Evolutionary conservation across 2,113 vertebrate species (phyloP).

Genomic region (Accipiter virgatus): DNA sequence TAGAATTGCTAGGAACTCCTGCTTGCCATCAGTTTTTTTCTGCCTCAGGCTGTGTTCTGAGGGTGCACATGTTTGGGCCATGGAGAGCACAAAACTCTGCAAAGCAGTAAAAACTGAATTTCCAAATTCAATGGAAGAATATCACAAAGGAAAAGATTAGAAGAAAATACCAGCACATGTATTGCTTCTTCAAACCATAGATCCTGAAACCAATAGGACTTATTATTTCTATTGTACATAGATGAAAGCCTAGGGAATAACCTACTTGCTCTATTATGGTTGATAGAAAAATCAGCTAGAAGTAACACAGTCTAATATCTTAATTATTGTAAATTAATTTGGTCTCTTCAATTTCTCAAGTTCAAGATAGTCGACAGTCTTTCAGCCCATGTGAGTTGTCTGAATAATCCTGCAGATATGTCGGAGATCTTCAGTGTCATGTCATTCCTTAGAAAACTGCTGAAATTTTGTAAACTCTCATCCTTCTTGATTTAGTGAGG

Average conservation of each 20-base stretch:
- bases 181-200: not conserved
- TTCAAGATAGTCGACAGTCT: no score
- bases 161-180: not conserved
- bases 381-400: not conserved
- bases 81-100: not conserved
- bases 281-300: not conserved
- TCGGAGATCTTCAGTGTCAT: not conserved
- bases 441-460: not conserved
- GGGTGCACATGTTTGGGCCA: not conserved
- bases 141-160: not conserved
- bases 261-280: not conserved
- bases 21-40: not conserved
- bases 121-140: not conserved
- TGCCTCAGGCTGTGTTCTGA: not conserved
- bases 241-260: not conserved
- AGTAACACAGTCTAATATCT: not conserved
- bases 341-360: not conserved
- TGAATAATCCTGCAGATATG: not conserved
- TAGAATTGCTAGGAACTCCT: not conserved
- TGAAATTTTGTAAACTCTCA: not conserved
- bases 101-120: not conserved
- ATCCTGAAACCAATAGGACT: not conserved
- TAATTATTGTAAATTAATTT: not conserved
- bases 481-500: not conserved
- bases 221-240: not conserved